phyloP scores from a whole-genome alignment of 1,140 invertebrate genomes.

The Schlechtendalia chinensis region DNA sequence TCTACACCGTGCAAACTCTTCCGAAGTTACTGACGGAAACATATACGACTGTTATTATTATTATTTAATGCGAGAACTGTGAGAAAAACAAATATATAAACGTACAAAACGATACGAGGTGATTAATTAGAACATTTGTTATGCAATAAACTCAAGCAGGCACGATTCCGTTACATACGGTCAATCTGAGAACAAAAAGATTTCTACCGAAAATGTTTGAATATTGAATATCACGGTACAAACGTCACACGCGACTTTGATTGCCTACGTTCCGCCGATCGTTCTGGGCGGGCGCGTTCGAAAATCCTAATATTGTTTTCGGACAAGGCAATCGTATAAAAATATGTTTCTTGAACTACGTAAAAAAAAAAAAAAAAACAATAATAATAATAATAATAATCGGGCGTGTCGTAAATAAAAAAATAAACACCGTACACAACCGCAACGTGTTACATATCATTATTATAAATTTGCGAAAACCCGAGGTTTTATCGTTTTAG shows the following conservation, averaged over 20 bases:
- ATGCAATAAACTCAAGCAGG: no score
- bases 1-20: neutral
- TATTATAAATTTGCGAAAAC: neutral
- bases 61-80: no score
- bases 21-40: slow-evolving; percentile 6
- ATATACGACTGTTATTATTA: neutral
- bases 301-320: no score
- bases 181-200: no score
- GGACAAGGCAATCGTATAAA: slow-evolving; percentile 14
- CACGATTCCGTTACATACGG: no score
- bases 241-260: neutral
- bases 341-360: slow-evolving; percentile 9
- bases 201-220: no score
- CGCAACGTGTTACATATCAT: neutral
- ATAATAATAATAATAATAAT: neutral
- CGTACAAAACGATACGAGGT: no score
- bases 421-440: neutral
- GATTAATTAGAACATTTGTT: no score
- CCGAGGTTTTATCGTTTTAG: slow-evolving; percentile 21
- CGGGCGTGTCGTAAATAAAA: slow-evolving; percentile 1
- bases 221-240: no score
- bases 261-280: slow-evolving; percentile 1
- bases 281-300: neutral
- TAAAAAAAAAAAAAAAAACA: no score
- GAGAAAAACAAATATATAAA: no score